A percentile compares a stretch with the other conserved stretches of the same genome.
Conservation (phyloP, 2,888 invertebrate genomes). For the Phragmatobia fuliginosa region DNA sequence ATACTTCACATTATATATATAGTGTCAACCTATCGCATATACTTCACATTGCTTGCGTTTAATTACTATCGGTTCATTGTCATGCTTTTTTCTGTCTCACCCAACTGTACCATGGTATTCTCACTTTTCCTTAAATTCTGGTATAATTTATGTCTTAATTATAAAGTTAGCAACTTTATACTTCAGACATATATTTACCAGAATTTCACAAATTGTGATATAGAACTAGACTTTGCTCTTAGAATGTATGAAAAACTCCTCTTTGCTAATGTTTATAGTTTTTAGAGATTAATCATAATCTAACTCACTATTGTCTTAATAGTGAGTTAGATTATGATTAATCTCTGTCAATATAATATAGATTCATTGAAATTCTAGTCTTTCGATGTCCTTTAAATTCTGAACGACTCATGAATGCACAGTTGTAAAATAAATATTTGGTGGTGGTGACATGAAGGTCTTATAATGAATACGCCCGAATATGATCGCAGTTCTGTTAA, state of each 20-base stretch:
- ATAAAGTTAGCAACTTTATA: not conserved
- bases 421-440: not conserved
- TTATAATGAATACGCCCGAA: not conserved
- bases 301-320: not conserved
- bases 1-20: not conserved
- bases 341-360: not conserved
- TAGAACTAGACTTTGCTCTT: not conserved
- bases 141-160: too few relatives aligned
- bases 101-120: not conserved
- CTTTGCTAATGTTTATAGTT: not conserved
- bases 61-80: not conserved
- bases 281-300: not conserved
- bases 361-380: not conserved
- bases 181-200: too few relatives aligned
- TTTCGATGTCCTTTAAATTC: not conserved
- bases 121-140: not conserved
- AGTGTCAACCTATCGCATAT: too few relatives aligned
- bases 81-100: not conserved
- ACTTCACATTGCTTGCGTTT: not conserved
- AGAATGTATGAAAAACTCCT: not conserved
- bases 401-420: not conserved
- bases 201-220: not conserved
- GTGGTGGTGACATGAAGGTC: too few relatives aligned
- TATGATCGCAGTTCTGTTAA: conserved; percentile 5
- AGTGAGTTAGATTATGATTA: not conserved